Evolutionary conservation across 2,888 invertebrate genomes (phyloP).

Genomic region (Acronicta alni): DNA sequence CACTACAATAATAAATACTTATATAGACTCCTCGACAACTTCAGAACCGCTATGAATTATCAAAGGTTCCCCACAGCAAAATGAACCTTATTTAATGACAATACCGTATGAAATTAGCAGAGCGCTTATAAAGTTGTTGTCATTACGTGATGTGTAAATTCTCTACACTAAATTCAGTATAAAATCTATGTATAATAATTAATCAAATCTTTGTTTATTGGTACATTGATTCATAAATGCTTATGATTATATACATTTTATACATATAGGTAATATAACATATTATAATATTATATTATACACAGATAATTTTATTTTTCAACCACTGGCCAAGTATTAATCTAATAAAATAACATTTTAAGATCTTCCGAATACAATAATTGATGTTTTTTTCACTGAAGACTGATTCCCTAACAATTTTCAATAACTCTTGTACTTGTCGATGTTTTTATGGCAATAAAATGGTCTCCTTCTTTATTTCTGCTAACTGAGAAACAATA

Average conservation of each 20-base stretch:
- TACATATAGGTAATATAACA: background rate
- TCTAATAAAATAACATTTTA: too few relatives aligned
- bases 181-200: slow-evolving; percentile 47
- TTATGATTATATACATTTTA: slow-evolving; percentile 5
- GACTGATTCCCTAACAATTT: too few relatives aligned
- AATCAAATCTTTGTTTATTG: slow-evolving; percentile 35
- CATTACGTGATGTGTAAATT: background rate
- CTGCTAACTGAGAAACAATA: too few relatives aligned
- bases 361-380: too few relatives aligned
- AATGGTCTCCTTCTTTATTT: too few relatives aligned
- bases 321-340: too few relatives aligned
- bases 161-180: slow-evolving; percentile 28
- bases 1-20: background rate
- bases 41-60: background rate
- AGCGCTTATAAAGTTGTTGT: background rate
- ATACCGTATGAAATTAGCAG: background rate
- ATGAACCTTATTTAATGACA: background rate
- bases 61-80: background rate
- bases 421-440: too few relatives aligned
- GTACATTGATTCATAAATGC: slow-evolving; percentile 17
- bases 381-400: too few relatives aligned
- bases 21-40: too few relatives aligned
- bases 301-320: too few relatives aligned
- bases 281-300: too few relatives aligned
- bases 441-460: too few relatives aligned